A percentile compares a stretch with the other conserved stretches of the same genome.
These are phyloP conservation scores for Cassiopea xamachana DNA, from an alignment of 30 jellyfish, hydroid and myxozoan species.

Conservation along the genomic window DNA sequence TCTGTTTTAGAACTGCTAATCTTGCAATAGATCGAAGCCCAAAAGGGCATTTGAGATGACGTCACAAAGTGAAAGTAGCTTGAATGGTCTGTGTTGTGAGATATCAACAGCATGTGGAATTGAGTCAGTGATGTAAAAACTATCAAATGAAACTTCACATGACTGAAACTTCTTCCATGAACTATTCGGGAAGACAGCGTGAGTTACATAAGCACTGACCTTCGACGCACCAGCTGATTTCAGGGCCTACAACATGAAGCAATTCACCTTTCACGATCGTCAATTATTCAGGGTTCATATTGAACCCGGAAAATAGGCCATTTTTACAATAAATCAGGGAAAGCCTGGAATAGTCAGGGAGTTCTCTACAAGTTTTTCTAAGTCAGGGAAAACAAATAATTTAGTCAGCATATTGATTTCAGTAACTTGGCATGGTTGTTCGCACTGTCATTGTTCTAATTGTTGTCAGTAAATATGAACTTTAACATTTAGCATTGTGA, in stretches of 20 bases:
- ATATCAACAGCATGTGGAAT: conserved; percentile 92
- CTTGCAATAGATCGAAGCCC: conserved; percentile 69
- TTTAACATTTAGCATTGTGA: no score
- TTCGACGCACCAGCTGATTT: conserved; percentile 80
- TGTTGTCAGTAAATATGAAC: no score
- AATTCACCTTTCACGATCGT: no score
- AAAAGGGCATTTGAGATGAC: conserved; percentile 78
- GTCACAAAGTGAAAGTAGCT: conserved; percentile 84
- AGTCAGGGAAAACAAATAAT: no score
- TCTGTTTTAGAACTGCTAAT: not conserved
- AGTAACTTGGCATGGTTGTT: no score
- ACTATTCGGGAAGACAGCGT: conserved; percentile 92
- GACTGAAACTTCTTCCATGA: conserved; percentile 89
- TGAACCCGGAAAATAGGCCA: no score
- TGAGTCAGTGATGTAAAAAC: conserved; percentile 92
- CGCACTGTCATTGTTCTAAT: no score
- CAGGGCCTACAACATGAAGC: conserved; percentile 55
- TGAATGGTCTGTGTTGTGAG: conserved; percentile 72
- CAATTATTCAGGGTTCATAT: no score
- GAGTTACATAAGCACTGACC: conserved; percentile 89
- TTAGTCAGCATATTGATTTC: no score
- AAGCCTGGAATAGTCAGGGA: no score
- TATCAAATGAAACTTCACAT: conserved; percentile 66
- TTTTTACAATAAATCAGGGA: no score
- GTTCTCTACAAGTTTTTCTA: no score